Percentiles rank a stretch among this genome's conserved stretches.
Evolutionary conservation across 2,888 invertebrate species (phyloP).

Genomic region (Notocelia uddmanniana): DNA sequence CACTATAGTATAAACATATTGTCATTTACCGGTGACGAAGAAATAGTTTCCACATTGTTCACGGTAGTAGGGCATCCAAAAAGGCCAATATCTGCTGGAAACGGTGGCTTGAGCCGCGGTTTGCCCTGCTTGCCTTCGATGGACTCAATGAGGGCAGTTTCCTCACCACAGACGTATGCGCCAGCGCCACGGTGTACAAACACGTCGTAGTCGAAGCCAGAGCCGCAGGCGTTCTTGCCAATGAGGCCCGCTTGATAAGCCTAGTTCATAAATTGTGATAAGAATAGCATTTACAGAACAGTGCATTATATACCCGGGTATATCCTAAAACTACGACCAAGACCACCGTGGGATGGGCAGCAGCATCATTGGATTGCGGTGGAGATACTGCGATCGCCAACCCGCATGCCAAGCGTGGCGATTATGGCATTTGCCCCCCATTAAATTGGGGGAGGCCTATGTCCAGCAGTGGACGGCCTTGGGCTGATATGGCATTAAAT

Average conservation of each 20-base stretch:
- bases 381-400: too few species aligned
- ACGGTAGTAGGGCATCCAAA: conserved; percentile 99
- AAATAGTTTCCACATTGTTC: conserved; percentile 99
- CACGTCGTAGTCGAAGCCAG: conserved; percentile 99
- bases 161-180: conserved; percentile 99
- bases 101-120: conserved; percentile 99
- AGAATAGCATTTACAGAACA: not conserved
- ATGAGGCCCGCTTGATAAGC: conserved; percentile 98
- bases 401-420: too few species aligned
- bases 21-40: conserved; percentile 94
- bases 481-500: too few species aligned
- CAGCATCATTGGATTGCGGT: too few species aligned
- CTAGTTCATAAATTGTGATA: conserved; percentile 66
- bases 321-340: too few species aligned
- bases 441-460: too few species aligned
- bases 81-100: conserved; percentile 99
- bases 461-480: too few species aligned
- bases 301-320: not conserved
- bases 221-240: conserved; percentile 98
- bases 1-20: not conserved
- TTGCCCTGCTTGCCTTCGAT: conserved; percentile 99
- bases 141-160: conserved; percentile 99
- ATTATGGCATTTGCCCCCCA: too few species aligned
- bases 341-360: too few species aligned
- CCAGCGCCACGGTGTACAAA: conserved; percentile 99